Evolutionary conservation across 2,888 invertebrate genomes (phyloP), one percentile per base, ranked within the genome.

Genomic region (Hydrotaea diabolus): DNA sequence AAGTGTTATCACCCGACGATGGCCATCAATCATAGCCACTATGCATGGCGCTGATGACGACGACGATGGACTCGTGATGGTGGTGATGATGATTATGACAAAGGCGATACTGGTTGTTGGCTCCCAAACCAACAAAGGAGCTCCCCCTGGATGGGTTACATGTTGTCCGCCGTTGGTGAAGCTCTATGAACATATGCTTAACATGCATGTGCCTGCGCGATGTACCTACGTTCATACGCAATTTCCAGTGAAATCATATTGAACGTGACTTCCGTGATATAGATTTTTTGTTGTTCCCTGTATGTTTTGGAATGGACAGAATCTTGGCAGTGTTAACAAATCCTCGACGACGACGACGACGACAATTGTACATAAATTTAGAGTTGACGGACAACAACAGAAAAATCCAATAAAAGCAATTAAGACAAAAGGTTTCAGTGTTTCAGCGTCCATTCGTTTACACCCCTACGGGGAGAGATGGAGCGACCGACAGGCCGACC

Each of bases 241-340:
- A 64, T 69, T 85, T 83, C 83, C 86, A 86, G 73, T 78, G 86
- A 86, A 82, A 85, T 81, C 79, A 77, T 85, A 83, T 74, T 83
- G 83, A 84, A 86, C 86, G 86, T 86, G 86, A 86, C 86, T 86
- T 86, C 86, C 86, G 86, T 79, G 75, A 83, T 80, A 78, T 78
- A 74, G 75, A 62, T 75, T 69, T 69, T 19, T 39, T 9, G 3
- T 36, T 53, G 46, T 62, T 31, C 36, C 21, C 23, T n/a, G 8
- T 49, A n/a, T n/a, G n/a, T n/a, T n/a, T n/a, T n/a, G 64, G 64
- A 31, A 77, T 77, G 31, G 57, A 57, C 53, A 2, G 39, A 23
- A 23, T 15, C 55, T 49, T 43, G 69, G 3, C 46, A 23, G 7
- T 66, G 46, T 66, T 17, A 69, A 69, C 23, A 23, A 49, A 59